These are phyloP conservation scores for Pseudopodoces humilis DNA, from an alignment of 2,113 vertebrate genomes.

Conservation along the genomic window DNA sequence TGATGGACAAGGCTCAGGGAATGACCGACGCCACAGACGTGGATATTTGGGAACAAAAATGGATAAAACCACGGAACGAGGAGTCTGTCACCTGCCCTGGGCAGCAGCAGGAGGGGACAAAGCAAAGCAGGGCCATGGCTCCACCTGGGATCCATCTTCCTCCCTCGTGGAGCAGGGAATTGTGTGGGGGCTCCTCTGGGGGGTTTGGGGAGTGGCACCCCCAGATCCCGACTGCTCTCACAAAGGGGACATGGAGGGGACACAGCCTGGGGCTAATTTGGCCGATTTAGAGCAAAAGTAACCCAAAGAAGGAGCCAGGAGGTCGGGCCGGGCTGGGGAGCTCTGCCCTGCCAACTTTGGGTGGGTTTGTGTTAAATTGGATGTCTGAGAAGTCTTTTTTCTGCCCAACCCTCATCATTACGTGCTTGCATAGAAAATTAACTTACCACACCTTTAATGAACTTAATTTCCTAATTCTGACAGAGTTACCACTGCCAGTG, in stretches of 20 bases:
- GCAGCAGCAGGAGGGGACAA: background rate
- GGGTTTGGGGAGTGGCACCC: background rate
- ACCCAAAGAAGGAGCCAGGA: constrained; percentile 38
- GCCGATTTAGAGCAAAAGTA: constrained; percentile 40
- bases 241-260: background rate
- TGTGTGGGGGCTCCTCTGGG: background rate
- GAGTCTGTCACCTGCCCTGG: background rate
- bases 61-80: background rate
- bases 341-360: constrained; percentile 56
- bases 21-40: accelerated
- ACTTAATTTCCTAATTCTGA: constrained; percentile 75
- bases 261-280: background rate
- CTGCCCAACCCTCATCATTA: constrained; percentile 63
- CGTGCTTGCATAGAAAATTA: constrained; percentile 67
- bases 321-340: constrained; percentile 22
- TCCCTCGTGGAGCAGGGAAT: background rate
- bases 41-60: background rate
- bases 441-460: constrained; percentile 80
- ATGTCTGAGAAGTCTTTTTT: background rate
- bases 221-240: background rate
- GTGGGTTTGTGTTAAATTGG: constrained; percentile 64
- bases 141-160: background rate
- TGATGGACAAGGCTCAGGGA: background rate
- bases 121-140: background rate
- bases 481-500: constrained; percentile 68